Base-by-base conservation (phyloP, 2,888 invertebrate genomes). In the Sicus ferrugineus region DNA sequence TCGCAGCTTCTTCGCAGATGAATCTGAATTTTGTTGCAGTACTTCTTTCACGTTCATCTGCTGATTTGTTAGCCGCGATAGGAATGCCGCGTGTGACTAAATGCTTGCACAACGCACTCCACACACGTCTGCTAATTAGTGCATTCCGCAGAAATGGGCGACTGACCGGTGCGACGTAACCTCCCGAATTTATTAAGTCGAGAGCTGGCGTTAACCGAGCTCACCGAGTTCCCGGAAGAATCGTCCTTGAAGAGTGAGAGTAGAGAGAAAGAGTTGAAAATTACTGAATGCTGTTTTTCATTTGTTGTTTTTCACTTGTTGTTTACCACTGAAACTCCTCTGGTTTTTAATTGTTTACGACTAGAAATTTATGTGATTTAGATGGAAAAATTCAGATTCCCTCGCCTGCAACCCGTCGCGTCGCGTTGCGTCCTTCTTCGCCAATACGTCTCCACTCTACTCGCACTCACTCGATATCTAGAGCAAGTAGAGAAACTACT, bases 41-140 rank as follows among this genome's bases (percentile, higher is more conserved):
- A 9, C 19, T 16, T 46, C 19, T 46, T 46, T 11, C 14, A n/a
- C 23, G 14, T 54, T 21, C 7, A 19, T 31, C 30, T 68, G 68
- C 72, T 64, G 78, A 79, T 79, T 79, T 78, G 59, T 76, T 73
- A 77, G 65, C 58, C 67, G 71, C 76, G 78, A 79, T 79, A 77
- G 75, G 65, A 75, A 73, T 69, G 54, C 68, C 54, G 73, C 70
- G 75, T 76, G 74, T 74, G 72, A 69, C 72, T 64, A 71, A 76
- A 70, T 74, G 76, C 63, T 70, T 72, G 77, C 72, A 68, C 72
- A 78, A 76, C 76, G 78, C 78, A 79, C 78, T 78, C 76, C 79
- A 69, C 80, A 71, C 79, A 79, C 79, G 80, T 80, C 75, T 74
- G 67, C 75, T 77, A 79, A 79, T 79, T 80, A 79, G 76, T 74